phyloP scores from a whole-genome alignment of 2,888 invertebrate species.

The Pristionchus mayeri region DNA sequence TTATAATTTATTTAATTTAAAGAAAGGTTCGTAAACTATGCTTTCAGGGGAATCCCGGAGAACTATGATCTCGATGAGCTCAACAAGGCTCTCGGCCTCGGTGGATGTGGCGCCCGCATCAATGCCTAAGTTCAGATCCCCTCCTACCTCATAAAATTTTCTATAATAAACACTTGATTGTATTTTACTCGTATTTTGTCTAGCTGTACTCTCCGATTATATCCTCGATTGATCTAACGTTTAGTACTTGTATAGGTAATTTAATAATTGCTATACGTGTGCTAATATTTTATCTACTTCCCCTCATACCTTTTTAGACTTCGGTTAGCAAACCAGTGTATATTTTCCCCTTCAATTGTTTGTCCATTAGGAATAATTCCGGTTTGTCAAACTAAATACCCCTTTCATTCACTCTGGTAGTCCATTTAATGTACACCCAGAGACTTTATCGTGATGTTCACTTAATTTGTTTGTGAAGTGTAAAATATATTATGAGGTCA shows the following conservation, averaged over 20 bases:
- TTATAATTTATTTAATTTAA: no score
- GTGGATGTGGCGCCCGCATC: not conserved
- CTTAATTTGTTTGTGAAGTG: no score
- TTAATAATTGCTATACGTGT: not conserved
- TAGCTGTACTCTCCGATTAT: not conserved
- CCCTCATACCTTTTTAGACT: not conserved
- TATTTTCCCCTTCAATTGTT: not conserved
- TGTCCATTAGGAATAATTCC: not conserved
- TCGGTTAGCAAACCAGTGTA: not conserved
- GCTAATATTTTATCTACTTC: not conserved
- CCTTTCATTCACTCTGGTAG: not conserved
- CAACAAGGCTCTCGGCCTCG: not conserved
- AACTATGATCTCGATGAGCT: not conserved
- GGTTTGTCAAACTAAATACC: not conserved
- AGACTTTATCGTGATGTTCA: no score
- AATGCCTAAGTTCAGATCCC: slow-evolving; percentile 4
- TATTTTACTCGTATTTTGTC: not conserved
- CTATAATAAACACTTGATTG: not conserved
- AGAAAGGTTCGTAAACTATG: not conserved
- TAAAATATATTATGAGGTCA: no score
- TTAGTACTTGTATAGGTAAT: not conserved
- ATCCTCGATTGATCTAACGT: not conserved
- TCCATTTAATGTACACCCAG: no score
- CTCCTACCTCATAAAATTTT: no score
- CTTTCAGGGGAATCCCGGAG: not conserved